Conservation (phyloP, 1,140 invertebrate genomes). For the Colletes gigas region DNA sequence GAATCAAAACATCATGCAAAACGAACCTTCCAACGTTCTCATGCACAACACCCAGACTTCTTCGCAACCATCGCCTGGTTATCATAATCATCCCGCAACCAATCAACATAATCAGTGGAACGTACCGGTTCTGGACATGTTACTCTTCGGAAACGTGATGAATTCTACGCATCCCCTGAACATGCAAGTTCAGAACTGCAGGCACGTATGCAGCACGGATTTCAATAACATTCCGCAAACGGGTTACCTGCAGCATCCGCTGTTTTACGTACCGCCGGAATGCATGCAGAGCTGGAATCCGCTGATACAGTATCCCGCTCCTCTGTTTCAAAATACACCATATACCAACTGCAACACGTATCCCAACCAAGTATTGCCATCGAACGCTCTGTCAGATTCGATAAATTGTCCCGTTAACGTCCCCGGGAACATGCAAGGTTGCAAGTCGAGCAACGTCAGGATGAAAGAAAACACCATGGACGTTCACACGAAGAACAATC, state of each 20-base stretch:
- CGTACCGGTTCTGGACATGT: slow-evolving; percentile 16
- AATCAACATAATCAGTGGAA: slow-evolving; percentile 40
- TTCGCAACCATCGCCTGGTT: slow-evolving; percentile 26
- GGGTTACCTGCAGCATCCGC: slow-evolving; percentile 33
- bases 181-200: slow-evolving; percentile 43
- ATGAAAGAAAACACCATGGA: slow-evolving; percentile 26
- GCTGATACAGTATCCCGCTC: slow-evolving; percentile 41
- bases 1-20: slow-evolving; percentile 32
- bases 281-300: slow-evolving; percentile 56
- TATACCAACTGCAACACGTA: slow-evolving; percentile 19
- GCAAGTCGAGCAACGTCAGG: slow-evolving; percentile 20
- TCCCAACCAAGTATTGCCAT: slow-evolving; percentile 16
- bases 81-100: slow-evolving; percentile 15
- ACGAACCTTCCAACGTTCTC: slow-evolving; percentile 20
- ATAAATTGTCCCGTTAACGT: slow-evolving; percentile 9
- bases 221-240: slow-evolving; percentile 21
- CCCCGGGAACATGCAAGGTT: slow-evolving; percentile 2
- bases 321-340: slow-evolving; percentile 32
- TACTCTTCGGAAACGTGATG: slow-evolving; percentile 27
- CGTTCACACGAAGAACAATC: slow-evolving; percentile 18
- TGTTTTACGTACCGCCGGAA: slow-evolving; percentile 31
- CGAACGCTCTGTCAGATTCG: slow-evolving; percentile 4
- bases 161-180: slow-evolving; percentile 22
- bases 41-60: slow-evolving; percentile 40
- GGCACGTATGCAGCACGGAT: slow-evolving; percentile 18